Evolutionary conservation across 2,888 invertebrate species (phyloP).

Genomic region (Bhutanitis thaidina): DNA sequence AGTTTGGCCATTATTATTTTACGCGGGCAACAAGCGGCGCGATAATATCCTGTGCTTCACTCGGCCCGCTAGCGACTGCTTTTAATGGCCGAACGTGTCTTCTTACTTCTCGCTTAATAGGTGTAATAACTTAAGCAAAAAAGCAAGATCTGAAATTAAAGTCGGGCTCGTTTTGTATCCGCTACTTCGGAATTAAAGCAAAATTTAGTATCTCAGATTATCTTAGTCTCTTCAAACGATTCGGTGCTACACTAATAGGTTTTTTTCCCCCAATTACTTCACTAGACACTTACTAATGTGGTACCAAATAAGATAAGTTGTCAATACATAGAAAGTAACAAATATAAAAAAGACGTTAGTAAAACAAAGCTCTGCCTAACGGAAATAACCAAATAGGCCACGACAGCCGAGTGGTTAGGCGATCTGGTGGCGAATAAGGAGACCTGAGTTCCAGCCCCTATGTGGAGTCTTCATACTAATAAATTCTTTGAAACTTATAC

Average conservation of each 20-base stretch:
- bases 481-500: too few species aligned
- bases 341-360: too few species aligned
- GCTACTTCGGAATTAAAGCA: slow-evolving; percentile 15
- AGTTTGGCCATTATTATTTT: slow-evolving; percentile 81
- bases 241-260: slow-evolving; percentile 1
- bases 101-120: slow-evolving; percentile 75
- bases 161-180: slow-evolving; percentile 20
- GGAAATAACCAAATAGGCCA: too few species aligned
- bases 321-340: too few species aligned
- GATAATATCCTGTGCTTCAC: slow-evolving; percentile 76
- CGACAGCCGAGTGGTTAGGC: too few species aligned
- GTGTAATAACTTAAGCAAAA: slow-evolving; percentile 75
- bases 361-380: too few species aligned
- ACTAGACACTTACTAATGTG: background rate
- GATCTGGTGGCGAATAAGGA: too few species aligned
- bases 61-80: slow-evolving; percentile 55
- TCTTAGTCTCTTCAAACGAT: slow-evolving; percentile 4
- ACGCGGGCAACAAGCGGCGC: slow-evolving; percentile 80
- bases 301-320: too few species aligned
- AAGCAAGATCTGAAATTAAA: slow-evolving; percentile 60
- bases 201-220: slow-evolving; percentile 16
- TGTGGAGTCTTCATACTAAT: too few species aligned
- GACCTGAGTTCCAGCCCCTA: too few species aligned
- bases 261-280: background rate
- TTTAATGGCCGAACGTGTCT: slow-evolving; percentile 76